Conservation (phyloP, 2,797 vertebrate genomes). For the Hylomyscus alleni region DNA sequence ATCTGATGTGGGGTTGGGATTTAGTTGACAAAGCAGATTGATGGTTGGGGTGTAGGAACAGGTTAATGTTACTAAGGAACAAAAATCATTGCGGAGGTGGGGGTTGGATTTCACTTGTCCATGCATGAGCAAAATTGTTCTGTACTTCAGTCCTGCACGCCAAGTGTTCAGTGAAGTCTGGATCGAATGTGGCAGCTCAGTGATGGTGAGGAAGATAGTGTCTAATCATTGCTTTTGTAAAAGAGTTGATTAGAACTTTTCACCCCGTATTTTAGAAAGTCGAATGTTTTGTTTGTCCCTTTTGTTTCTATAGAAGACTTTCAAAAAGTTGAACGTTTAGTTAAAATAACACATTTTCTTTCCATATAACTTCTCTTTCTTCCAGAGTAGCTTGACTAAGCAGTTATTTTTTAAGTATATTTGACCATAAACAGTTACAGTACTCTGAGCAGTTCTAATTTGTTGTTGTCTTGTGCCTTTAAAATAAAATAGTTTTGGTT, state of each 20-base stretch:
- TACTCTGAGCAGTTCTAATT: not conserved
- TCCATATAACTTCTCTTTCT: not conserved
- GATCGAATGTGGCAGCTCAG: conserved; percentile 85
- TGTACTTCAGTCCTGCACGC: conserved; percentile 57
- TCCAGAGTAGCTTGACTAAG: not conserved
- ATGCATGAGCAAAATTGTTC: conserved; percentile 38
- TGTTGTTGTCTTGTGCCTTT: conserved; percentile 41
- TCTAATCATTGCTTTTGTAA: conserved; percentile 68
- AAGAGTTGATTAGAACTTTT: conserved; percentile 59
- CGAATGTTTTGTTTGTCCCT: conserved; percentile 23
- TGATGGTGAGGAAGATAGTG: conserved; percentile 44
- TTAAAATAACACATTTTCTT: conserved; percentile 38
- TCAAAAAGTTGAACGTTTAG: conserved; percentile 63
- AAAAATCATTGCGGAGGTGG: conserved; percentile 67
- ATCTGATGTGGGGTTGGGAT: conserved; percentile 89
- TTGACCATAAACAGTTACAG: conserved; percentile 21
- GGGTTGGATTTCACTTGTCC: conserved; percentile 42
- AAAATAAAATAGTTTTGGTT: conserved; percentile 51
- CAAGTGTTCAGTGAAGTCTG: conserved; percentile 86
- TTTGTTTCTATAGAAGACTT: conserved; percentile 56
- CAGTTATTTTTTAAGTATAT: conserved; percentile 37
- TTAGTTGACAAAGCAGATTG: conserved; percentile 87
- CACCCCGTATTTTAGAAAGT: conserved; percentile 30
- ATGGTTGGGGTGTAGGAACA: conserved; percentile 76
- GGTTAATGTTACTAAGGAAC: conserved; percentile 80